These are phyloP conservation scores for Clarias batrachus DNA, from an alignment of 2,113 vertebrate species.

Conservation along the genomic window DNA sequence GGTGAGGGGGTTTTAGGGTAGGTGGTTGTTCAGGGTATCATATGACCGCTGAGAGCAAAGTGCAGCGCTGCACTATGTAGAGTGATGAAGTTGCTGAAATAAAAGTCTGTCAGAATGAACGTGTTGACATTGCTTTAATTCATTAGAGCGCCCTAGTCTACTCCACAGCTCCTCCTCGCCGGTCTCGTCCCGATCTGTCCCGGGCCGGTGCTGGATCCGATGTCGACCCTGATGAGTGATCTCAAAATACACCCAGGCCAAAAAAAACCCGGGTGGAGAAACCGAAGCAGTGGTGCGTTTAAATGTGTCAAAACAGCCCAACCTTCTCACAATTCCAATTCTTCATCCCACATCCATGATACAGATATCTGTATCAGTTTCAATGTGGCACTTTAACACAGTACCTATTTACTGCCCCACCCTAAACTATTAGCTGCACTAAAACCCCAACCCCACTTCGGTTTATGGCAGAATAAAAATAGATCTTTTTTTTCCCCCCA, in stretches of 20 bases:
- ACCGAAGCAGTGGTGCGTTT: conserved; percentile 43
- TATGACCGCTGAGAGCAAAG: conserved; percentile 17
- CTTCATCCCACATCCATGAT: conserved; percentile 20
- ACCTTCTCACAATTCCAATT: conserved; percentile 42
- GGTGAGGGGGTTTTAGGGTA: not conserved
- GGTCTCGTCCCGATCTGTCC: conserved; percentile 21
- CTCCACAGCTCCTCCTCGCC: conserved; percentile 29
- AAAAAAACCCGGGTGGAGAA: conserved; percentile 5
- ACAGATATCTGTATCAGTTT: conserved; percentile 12
- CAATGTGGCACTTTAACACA: conserved; percentile 11
- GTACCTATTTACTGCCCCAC: conserved; percentile 19
- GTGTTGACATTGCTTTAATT: conserved; percentile 74
- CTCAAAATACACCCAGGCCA: conserved; percentile 60
- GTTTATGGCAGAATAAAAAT: conserved; percentile 22
- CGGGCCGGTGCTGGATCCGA: conserved; percentile 47
- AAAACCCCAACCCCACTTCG: not conserved
- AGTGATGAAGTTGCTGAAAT: conserved; percentile 66
- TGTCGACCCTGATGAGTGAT: conserved; percentile 57
- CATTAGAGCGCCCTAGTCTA: conserved; percentile 65
- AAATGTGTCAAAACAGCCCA: conserved; percentile 43
- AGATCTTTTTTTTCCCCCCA: not conserved
- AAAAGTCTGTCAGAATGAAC: conserved; percentile 62
- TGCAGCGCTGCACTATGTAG: conserved; percentile 57
- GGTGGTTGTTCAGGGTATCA: not conserved
- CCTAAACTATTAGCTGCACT: conserved; percentile 12